Evolutionary conservation across 2,113 vertebrate species (phyloP), one percentile per base, ranked within the genome.

Genomic region (Neodon shergylaensis): DNA sequence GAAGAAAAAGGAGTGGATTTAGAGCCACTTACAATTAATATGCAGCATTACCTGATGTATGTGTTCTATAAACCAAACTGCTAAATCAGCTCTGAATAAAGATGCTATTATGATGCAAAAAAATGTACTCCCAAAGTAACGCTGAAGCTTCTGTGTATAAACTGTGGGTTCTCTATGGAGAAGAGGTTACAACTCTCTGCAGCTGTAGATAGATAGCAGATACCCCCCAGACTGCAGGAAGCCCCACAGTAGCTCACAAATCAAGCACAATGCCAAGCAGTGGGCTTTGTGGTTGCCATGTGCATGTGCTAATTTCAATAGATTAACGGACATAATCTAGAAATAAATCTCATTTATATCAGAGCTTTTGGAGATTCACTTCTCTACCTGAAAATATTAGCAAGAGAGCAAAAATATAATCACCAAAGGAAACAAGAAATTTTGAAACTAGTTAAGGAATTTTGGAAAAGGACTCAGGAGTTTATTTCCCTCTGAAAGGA

Each of bases 31-130:
- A 94, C 49, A 31, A 36, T 49, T n/a, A 83, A 79, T 9, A 65
- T 52, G n/a, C 7, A 36, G 26, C 39, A 95, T 88, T 94, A 86
- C 61, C 13, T 52, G 86, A 17, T 79, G 24, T 33, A 28, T 19
- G 54, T 96, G n/a, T 87, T 91, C 52, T 90, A 74, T 47, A 95
- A 97, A 74, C 2, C 11, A 87, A 90, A 70, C 63, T 74, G 85
- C 61, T 86, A 47, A 94, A 94, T 79, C 79, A 81, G 66, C 22
- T 68, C 26, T 92, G 22, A 96, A 72, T 87, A 74, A 93, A 94
- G 19, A 10, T 68, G 63, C 49, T 88, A 54, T 24, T 26, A 82
- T 90, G 87, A 36, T 52, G 36, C 77, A n/a, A n/a, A n/a, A n/a
- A n/a, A 54, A 92, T n/a, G 28, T 0, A 39, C 21, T 87, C 31